A percentile compares a stretch with the other conserved stretches of the same genome.
Conservation (phyloP, 2,888 invertebrate genomes). For the Torymus texanus region DNA sequence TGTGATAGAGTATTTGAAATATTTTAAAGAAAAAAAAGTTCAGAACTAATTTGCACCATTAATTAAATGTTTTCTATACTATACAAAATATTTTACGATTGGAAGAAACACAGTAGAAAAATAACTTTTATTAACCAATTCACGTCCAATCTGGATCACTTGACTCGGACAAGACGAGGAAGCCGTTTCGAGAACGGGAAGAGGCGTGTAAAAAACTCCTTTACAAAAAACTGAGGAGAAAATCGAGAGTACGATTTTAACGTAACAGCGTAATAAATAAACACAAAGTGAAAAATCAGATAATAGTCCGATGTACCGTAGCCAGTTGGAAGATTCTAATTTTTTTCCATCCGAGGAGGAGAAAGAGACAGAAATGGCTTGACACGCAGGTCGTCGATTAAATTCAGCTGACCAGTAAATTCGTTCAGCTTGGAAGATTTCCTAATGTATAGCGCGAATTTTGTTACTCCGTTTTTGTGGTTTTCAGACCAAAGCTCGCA, state of each 20-base stretch:
- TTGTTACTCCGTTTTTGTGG: conserved; percentile 16
- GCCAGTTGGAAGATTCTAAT: conserved; percentile 67
- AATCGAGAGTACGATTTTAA: not conserved
- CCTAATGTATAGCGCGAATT: not conserved
- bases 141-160: conserved; percentile 56
- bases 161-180: conserved; percentile 36
- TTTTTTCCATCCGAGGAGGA: conserved; percentile 62
- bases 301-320: conserved; percentile 51
- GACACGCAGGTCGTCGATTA: conserved; percentile 35
- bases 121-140: conserved; percentile 51
- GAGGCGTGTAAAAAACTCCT: conserved; percentile 17
- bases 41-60: conserved; percentile 58
- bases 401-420: conserved; percentile 8
- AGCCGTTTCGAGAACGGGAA: conserved; percentile 36
- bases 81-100: conserved; percentile 11
- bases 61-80: conserved; percentile 7
- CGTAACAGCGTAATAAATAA: not conserved
- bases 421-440: not conserved
- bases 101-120: conserved; percentile 29
- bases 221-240: not conserved
- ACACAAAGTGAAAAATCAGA: conserved; percentile 29
- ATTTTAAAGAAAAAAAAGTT: conserved; percentile 10
- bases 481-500: conserved; percentile 60
- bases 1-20: not conserved
- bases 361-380: conserved; percentile 46